Base-by-base conservation (phyloP, 1,140 invertebrate genomes). In the Pseudomyrmex gracilis region DNA sequence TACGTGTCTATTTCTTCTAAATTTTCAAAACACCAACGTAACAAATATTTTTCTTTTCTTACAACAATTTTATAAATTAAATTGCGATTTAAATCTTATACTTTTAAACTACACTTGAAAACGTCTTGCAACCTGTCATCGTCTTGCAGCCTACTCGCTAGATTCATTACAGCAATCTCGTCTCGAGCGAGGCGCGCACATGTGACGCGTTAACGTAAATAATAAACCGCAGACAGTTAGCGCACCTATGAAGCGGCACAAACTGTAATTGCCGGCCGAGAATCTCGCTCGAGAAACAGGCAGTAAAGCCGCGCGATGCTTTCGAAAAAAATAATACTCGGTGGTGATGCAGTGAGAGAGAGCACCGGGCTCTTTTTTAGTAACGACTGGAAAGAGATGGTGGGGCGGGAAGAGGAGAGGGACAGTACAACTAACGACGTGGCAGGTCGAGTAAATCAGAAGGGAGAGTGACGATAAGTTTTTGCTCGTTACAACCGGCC, bases 381-480 rank as follows among this genome's bases (percentile, higher is more conserved):
- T 34, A 5, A 34, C 34, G 61, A 22, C n/a, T 73, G 20, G 61
- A 22, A 17, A 20, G 49, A 47, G 13, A 34, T 47, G 55, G 20
- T 49, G 17, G 51, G 71, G 20, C 49, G 49, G 22, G 13, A 66
- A 17, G 17, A 17, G 45, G 22, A 34, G 61, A 60, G 83, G 57
- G 73, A 63, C 84, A 66, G 85, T 84, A 88, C 87, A 84, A 89
- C 88, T 89, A 89, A 89, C 88, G 88, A 89, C 88, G 82, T 89
- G 88, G 88, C 88, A 89, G 88, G 87, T 88, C 89, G 86, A 91
- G 89, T 91, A 90, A 91, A 91, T 91, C 90, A 91, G 90, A 77
- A 86, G 87, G 90, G 90, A 90, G 89, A 87, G 88, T 90, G 90
- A 91, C 90, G 90, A 91, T 91, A 91, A 91, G 90, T 91, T 91